Conservation (phyloP, 1,140 invertebrate genomes). For the Portunus trituberculatus region DNA sequence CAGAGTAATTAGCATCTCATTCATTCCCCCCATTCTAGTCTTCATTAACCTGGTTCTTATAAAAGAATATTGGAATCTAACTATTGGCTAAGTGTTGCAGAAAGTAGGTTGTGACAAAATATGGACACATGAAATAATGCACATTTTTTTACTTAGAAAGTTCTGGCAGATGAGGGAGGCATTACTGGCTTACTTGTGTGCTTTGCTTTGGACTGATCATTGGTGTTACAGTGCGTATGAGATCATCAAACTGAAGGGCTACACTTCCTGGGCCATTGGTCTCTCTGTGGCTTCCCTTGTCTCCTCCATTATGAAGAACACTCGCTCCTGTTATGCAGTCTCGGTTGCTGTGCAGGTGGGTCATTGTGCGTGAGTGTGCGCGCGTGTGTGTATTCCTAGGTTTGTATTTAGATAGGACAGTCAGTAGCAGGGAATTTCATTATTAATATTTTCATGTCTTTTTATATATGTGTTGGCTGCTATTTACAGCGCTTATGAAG, state of each 20-base stretch:
- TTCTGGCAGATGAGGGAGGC: slow-evolving; percentile 29
- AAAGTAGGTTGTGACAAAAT: background rate
- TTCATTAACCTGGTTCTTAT: background rate
- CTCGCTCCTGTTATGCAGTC: slow-evolving; percentile 89
- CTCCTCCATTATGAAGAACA: slow-evolving; percentile 88
- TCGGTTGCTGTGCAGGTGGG: slow-evolving; percentile 89
- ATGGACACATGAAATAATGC: too few relatives aligned
- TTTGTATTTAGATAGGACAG: background rate
- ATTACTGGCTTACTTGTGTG: slow-evolving; percentile 50
- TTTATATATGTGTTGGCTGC: slow-evolving; percentile 33
- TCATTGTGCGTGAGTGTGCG: background rate
- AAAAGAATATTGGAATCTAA: background rate
- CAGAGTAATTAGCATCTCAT: too few relatives aligned
- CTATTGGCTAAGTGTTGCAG: background rate
- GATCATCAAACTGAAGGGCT: slow-evolving; percentile 94
- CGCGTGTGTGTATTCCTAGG: too few relatives aligned
- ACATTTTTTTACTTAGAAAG: background rate
- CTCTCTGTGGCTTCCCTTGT: slow-evolving; percentile 89
- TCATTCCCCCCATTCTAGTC: too few relatives aligned
- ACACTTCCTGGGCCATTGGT: slow-evolving; percentile 95
- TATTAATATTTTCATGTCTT: slow-evolving; percentile 29
- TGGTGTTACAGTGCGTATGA: slow-evolving; percentile 87
- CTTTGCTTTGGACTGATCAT: slow-evolving; percentile 59
- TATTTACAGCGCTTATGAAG: slow-evolving; percentile 78
- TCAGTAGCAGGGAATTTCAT: background rate